Conservation (phyloP, 2,113 vertebrate species). For the Hippotragus niger region DNA sequence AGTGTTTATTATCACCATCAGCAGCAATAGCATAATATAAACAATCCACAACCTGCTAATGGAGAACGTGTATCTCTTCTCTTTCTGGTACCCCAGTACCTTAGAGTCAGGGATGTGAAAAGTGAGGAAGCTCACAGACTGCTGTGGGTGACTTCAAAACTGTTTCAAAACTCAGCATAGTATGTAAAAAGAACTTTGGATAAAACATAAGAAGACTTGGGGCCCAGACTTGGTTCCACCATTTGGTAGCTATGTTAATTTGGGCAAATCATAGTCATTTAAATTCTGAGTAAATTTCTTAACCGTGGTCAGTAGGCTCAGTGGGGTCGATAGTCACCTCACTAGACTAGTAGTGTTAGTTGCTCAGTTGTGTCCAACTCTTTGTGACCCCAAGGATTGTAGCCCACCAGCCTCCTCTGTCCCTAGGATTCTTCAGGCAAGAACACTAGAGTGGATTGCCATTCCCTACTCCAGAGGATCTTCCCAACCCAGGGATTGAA, state of each 20-base stretch:
- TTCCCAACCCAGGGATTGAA: background rate
- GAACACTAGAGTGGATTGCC: background rate
- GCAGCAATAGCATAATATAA: background rate
- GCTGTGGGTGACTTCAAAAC: background rate
- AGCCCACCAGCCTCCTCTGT: background rate
- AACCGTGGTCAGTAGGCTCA: background rate
- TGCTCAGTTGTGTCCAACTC: background rate
- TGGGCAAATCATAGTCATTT: background rate
- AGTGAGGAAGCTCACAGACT: background rate
- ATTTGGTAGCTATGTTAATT: background rate
- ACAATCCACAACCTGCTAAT: background rate
- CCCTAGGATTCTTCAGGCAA: background rate
- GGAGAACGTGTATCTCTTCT: background rate
- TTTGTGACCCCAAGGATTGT: background rate
- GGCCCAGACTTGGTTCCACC: background rate
- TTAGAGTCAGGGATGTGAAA: background rate
- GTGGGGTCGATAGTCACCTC: background rate
- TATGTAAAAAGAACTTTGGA: background rate
- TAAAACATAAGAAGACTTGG: background rate
- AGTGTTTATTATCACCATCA: background rate
- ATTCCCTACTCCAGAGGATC: background rate
- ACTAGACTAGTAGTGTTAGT: background rate
- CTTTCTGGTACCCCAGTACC: background rate
- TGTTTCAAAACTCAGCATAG: background rate
- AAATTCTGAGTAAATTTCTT: background rate